Conservation (phyloP, 2,113 vertebrate species). For the Axis porcinus region DNA sequence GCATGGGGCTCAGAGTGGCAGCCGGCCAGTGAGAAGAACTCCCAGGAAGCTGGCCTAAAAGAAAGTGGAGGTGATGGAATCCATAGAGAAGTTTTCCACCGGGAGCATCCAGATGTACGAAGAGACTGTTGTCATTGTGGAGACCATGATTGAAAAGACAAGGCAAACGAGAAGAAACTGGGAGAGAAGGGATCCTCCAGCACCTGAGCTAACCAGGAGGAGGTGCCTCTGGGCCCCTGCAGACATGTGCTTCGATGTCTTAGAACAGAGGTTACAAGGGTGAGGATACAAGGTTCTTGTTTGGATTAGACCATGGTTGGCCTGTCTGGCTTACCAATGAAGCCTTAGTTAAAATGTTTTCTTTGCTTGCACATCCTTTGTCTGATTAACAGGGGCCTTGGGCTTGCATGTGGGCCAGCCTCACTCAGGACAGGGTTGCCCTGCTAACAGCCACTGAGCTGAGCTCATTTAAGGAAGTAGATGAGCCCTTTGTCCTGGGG, state of each 20-base stretch:
- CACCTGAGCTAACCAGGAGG: neutral
- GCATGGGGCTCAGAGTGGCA: conserved; percentile 54
- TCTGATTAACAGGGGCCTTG: no score
- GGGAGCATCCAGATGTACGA: conserved; percentile 89
- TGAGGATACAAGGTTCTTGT: no score
- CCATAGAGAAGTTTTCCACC: conserved; percentile 90
- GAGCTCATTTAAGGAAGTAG: neutral
- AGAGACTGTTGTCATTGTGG: conserved; percentile 91
- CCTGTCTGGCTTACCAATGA: no score
- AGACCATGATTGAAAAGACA: conserved; percentile 93
- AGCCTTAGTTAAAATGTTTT: no score
- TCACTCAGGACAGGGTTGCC: no score
- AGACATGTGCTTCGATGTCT: conserved; percentile 5
- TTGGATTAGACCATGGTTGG: no score
- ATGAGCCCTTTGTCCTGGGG: neutral
- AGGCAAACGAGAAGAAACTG: conserved; percentile 90
- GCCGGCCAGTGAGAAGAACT: conserved; percentile 63
- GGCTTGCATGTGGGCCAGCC: no score
- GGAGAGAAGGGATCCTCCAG: conserved; percentile 75
- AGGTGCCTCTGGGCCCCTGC: neutral
- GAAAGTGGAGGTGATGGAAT: conserved; percentile 93
- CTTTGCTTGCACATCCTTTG: no score
- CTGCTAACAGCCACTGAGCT: no score
- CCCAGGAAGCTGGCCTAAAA: conserved; percentile 88
- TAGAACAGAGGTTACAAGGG: conserved; percentile 33